Conservation (phyloP, 2,888 invertebrate species). For the Spodoptera littoralis region DNA sequence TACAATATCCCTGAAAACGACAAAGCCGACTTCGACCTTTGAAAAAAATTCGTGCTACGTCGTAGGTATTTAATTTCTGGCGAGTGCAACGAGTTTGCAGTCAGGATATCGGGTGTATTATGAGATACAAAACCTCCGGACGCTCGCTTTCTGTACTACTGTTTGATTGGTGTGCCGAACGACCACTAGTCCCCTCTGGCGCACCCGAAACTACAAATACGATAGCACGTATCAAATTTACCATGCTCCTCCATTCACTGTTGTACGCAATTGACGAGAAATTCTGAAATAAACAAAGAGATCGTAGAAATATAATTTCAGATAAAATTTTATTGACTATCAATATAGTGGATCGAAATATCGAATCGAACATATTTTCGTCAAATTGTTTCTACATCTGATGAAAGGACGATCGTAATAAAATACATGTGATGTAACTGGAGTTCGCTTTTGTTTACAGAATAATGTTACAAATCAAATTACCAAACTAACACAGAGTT, state of each 20-base stretch:
- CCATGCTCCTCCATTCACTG: conserved; percentile 7
- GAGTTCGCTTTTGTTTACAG: conserved; percentile 28
- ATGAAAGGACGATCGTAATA: conserved; percentile 8
- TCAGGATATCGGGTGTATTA: conserved; percentile 70
- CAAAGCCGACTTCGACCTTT: conserved; percentile 41
- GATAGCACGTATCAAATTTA: conserved; percentile 28
- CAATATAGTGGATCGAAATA: conserved; percentile 8
- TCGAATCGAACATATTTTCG: conserved; percentile 10
- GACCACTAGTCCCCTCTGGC: conserved; percentile 12
- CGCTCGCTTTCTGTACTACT: conserved; percentile 68
- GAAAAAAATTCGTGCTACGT: conserved; percentile 52
- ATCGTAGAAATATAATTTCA: conserved; percentile 16
- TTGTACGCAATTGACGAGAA: conserved; percentile 18
- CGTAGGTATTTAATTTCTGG: conserved; percentile 65
- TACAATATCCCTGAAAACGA: conserved; percentile 44
- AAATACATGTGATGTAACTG: conserved; percentile 17
- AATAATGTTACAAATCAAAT: conserved; percentile 43
- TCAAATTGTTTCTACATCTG: conserved; percentile 17
- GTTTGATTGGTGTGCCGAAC: conserved; percentile 70
- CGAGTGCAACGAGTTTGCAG: conserved; percentile 47
- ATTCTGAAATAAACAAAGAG: conserved; percentile 26
- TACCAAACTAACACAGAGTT: conserved; percentile 36
- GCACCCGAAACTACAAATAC: conserved; percentile 41
- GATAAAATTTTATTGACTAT: conserved; percentile 17
- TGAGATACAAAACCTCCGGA: conserved; percentile 76